A percentile compares a stretch with the other conserved stretches of the same genome.
Conservation (phyloP, 2,888 invertebrate genomes). For the Vannuccia rotundouncinata region DNA sequence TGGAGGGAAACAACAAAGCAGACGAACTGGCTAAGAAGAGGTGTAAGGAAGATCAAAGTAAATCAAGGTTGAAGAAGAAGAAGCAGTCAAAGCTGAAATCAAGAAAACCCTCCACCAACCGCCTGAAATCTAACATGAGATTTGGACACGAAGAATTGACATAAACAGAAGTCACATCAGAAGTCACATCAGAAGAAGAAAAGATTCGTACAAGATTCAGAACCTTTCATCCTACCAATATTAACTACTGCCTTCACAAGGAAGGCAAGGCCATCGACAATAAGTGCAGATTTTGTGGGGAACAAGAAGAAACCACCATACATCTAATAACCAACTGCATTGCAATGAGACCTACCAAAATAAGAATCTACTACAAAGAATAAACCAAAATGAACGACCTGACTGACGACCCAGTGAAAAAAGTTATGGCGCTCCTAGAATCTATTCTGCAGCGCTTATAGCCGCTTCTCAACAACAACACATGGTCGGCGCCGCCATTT, state of each 20-base stretch:
- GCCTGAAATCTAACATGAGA: not conserved
- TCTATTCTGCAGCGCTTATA: not conserved
- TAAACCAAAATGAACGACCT: not conserved
- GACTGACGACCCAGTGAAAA: not conserved
- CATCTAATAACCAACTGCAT: conserved; percentile 7
- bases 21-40: not conserved
- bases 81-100: not conserved
- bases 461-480: conserved; percentile 1
- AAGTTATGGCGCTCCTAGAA: conserved; percentile 1
- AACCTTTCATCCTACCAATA: not conserved
- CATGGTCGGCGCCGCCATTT: no score
- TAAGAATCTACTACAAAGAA: not conserved
- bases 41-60: not conserved
- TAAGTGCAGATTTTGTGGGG: not conserved
- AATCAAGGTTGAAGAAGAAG: not conserved
- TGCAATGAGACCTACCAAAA: not conserved
- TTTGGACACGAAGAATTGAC: not conserved
- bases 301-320: not conserved
- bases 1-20: not conserved
- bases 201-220: not conserved
- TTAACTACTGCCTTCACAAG: not conserved
- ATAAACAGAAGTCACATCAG: not conserved
- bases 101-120: not conserved
- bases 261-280: not conserved
- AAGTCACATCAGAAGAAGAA: not conserved